Conservation (phyloP, 2,113 vertebrate species). For the Ceratotherium simum region DNA sequence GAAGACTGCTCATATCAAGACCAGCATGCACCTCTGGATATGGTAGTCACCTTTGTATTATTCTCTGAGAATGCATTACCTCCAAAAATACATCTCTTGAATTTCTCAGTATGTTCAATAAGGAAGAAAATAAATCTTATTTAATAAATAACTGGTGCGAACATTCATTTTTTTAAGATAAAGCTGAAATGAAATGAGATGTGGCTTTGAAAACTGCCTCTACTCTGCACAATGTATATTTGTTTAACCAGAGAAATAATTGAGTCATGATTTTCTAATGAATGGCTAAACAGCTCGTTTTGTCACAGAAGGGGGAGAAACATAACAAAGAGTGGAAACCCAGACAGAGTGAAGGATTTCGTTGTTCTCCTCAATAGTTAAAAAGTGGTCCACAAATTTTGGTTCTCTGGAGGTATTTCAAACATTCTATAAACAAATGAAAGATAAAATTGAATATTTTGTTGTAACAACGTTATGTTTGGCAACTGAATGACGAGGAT, state of each 20-base stretch:
- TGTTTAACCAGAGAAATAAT: slow-evolving; percentile 37
- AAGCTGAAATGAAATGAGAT: slow-evolving; percentile 37
- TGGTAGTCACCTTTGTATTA: not conserved
- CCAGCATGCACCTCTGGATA: not conserved
- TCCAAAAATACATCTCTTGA: not conserved
- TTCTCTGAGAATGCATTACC: not conserved
- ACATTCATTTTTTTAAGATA: slow-evolving; percentile 51
- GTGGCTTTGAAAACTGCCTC: slow-evolving; percentile 40
- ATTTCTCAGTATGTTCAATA: not conserved
- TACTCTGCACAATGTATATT: not conserved
- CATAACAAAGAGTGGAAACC: not conserved
- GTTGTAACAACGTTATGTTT: not conserved
- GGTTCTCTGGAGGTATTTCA: not conserved
- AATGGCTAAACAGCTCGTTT: not conserved
- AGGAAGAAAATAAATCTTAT: slow-evolving; percentile 5
- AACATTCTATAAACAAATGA: slow-evolving; percentile 5
- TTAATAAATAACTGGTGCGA: slow-evolving; percentile 4
- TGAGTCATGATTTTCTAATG: not conserved
- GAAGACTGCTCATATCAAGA: not conserved
- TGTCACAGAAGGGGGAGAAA: not conserved
- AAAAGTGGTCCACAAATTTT: not conserved
- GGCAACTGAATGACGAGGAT: not conserved
- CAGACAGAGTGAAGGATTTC: not conserved
- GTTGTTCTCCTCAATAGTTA: not conserved
- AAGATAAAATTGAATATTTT: slow-evolving; percentile 15